phyloP scores from a whole-genome alignment of 2,797 vertebrate species.

The Pseudomugil gertrudae region DNA sequence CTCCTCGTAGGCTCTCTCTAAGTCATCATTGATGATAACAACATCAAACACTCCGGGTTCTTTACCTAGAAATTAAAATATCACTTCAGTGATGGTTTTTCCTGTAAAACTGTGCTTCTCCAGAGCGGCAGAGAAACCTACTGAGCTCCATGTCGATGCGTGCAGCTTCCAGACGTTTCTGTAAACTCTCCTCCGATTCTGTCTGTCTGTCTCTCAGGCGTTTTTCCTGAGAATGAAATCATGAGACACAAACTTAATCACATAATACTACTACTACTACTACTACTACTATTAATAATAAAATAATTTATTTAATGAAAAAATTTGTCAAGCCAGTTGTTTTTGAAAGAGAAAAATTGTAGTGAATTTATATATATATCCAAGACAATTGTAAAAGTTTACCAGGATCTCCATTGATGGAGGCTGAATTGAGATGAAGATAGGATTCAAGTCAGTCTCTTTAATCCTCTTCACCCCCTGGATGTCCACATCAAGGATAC shows the following conservation, averaged over 20 bases:
- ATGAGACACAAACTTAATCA: neutral
- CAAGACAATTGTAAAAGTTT: conserved; percentile 38
- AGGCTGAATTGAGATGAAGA: conserved; percentile 94
- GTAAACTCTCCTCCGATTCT: conserved; percentile 91
- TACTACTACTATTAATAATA: neutral
- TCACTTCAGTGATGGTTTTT: neutral
- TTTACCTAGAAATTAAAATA: conserved; percentile 80
- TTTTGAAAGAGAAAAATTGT: too few relatives aligned
- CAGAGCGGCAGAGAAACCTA: conserved; percentile 71
- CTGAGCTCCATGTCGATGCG: conserved; percentile 91
- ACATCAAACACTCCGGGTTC: conserved; percentile 93
- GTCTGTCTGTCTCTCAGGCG: conserved; percentile 91
- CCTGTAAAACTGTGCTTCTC: neutral
- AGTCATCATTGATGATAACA: conserved; percentile 91
- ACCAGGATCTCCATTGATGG: conserved; percentile 93
- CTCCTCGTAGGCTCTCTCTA: conserved; percentile 88
- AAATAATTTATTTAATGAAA: neutral
- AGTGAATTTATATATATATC: too few relatives aligned
- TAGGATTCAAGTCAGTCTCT: conserved; percentile 91
- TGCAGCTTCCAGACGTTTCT: conserved; percentile 88
- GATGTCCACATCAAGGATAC: conserved; percentile 95
- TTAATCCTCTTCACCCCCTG: conserved; percentile 96
- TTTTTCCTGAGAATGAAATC: conserved; percentile 84
- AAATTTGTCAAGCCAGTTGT: too few relatives aligned
- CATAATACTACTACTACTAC: too few relatives aligned